These are phyloP conservation scores for Zaprionus bogoriensis DNA, from an alignment of 2,888 invertebrate species.

Conservation along the genomic window DNA sequence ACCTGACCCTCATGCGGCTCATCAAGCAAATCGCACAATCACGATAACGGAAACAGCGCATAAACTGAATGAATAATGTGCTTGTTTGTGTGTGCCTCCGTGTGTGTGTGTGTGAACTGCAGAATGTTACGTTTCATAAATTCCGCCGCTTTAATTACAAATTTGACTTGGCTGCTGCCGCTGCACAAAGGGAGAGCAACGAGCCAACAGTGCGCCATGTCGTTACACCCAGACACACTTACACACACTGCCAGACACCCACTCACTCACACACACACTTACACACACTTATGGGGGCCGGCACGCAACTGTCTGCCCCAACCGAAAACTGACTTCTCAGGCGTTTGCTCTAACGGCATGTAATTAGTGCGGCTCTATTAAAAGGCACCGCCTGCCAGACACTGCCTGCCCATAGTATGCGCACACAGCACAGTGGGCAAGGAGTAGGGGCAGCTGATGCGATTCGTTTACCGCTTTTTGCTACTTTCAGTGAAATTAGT, in stretches of 20 bases:
- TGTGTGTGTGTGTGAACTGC: conserved; percentile 13
- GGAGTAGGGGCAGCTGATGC: background rate
- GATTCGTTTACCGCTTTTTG: conserved; percentile 45
- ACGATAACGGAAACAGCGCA: conserved; percentile 11
- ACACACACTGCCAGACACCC: background rate
- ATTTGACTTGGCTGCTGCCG: conserved; percentile 67
- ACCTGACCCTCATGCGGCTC: background rate
- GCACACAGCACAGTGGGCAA: background rate
- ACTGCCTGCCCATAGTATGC: background rate
- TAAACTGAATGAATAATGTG: conserved; percentile 16
- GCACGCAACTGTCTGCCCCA: conserved; percentile 3
- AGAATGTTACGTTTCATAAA: conserved; percentile 77
- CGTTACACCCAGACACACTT: conserved; percentile 23
- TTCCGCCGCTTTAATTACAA: conserved; percentile 76
- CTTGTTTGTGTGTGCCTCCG: background rate
- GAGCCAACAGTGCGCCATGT: conserved; percentile 40
- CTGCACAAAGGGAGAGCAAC: conserved; percentile 38
- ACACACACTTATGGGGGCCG: conserved; percentile 6
- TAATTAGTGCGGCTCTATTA: conserved; percentile 79
- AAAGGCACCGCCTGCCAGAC: conserved; percentile 69
- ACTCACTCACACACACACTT: background rate
- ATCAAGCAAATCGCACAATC: conserved; percentile 3
- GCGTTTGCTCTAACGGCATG: conserved; percentile 76
- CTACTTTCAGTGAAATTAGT: conserved; percentile 75
- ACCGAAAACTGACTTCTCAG: conserved; percentile 44